phyloP scores from a whole-genome alignment of 2,888 invertebrate genomes.

The Gortyna flavago region DNA sequence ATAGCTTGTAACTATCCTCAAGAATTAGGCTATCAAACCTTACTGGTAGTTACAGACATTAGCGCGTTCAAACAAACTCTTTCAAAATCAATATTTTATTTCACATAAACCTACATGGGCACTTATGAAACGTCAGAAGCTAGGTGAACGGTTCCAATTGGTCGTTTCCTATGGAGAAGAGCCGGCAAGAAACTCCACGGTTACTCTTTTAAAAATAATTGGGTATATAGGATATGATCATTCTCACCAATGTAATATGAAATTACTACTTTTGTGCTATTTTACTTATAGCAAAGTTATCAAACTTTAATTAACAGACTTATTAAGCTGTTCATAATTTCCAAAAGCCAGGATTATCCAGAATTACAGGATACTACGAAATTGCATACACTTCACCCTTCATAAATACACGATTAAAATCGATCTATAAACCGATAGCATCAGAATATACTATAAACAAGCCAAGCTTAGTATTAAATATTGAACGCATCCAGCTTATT shows the following conservation, averaged over 20 bases:
- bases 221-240: too few species aligned
- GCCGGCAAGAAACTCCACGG: too few species aligned
- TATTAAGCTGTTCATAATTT: not conserved
- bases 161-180: too few species aligned
- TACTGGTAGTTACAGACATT: too few species aligned
- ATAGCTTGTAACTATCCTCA: not conserved
- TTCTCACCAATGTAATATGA: not conserved
- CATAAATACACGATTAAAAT: constrained; percentile 18
- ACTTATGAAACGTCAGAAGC: too few species aligned
- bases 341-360: not conserved
- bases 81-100: too few species aligned
- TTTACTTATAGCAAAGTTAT: not conserved
- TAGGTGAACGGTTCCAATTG: too few species aligned
- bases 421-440: constrained; percentile 31
- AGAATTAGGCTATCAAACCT: not conserved
- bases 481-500: constrained; percentile 33
- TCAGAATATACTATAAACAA: constrained; percentile 36
- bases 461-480: constrained; percentile 37
- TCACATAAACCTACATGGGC: too few species aligned
- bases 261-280: not conserved
- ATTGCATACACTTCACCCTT: not conserved
- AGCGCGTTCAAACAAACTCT: too few species aligned
- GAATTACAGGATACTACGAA: constrained; percentile 5
- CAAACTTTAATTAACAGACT: not conserved
- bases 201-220: too few species aligned